Evolutionary conservation across 2,113 vertebrate species (phyloP).

Genomic region (Clupea harengus): DNA sequence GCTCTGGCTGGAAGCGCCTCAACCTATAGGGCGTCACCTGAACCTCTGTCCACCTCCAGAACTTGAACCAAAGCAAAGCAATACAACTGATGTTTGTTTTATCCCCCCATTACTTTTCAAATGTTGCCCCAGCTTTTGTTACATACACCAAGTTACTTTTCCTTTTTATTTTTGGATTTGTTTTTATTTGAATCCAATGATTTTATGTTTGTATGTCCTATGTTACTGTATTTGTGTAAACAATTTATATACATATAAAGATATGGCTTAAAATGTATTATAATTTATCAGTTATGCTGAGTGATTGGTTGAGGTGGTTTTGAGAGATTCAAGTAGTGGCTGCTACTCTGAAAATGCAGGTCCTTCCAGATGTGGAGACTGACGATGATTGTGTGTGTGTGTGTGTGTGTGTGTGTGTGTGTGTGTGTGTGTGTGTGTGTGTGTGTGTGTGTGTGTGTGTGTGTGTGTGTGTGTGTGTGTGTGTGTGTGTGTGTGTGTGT

Average conservation of each 20-base stretch:
- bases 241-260: constrained; percentile 25
- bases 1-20: constrained; percentile 39
- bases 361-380: constrained; percentile 16
- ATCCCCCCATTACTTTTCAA: constrained; percentile 32
- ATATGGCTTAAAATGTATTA: constrained; percentile 30
- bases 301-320: constrained; percentile 1
- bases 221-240: constrained; percentile 34
- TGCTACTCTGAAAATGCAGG: constrained; percentile 25
- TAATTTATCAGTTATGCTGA: constrained; percentile 21
- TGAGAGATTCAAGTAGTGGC: not conserved
- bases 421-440: not conserved
- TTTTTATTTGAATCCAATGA: constrained; percentile 31
- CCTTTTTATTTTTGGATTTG: not conserved
- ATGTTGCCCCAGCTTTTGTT: not conserved
- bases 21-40: constrained; percentile 26
- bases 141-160: not conserved
- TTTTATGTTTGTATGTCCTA: constrained; percentile 35
- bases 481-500: not conserved
- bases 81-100: constrained; percentile 34
- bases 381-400: not conserved
- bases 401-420: constrained; percentile 24
- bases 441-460: not conserved
- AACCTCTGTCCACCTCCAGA: constrained; percentile 54
- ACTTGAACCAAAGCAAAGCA: constrained; percentile 76
- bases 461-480: constrained; percentile 19